Evolutionary conservation across 2,797 vertebrate genomes (phyloP), one percentile per base, ranked within the genome.

Genomic region (Sternarchorhynchus goeldii): DNA sequence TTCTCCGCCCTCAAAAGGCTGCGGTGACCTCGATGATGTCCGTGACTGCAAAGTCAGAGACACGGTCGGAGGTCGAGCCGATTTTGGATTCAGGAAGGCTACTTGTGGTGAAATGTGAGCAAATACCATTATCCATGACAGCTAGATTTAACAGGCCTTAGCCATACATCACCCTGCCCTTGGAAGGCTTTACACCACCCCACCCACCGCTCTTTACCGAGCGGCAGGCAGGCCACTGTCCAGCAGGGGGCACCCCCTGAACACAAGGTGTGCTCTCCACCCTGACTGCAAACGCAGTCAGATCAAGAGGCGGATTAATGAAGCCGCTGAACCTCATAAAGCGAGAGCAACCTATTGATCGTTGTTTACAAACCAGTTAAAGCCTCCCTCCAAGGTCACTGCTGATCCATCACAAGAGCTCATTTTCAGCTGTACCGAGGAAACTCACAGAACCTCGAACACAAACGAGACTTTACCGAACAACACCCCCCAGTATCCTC

Each of bases 341-440:
- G 75, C 71, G 34, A 29, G 34, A 80, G 59, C 72, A 79, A 73
- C 34, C 73, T 80, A 85, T 73, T 80, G 80, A 82, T 77, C 67
- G 39, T 20, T 17, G 68, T 82, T 83, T 83, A 77, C 62, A 36
- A 77, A 73, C 41, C 53, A 68, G 56, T 82, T 59, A 72, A 77
- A 72, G 29, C 18, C 32, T 67, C 25, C n/a, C 75, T 68, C 65
- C 57, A 59, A 58, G 68, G 67, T 50, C 50, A 57, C 29, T 32
- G 74, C 53, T 62, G 36, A 7, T 31, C 31, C 21, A 66, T 0
- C 0, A 36, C 14, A 62, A 64, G 29, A 70, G n/a, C 56, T 20
- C 6, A 75, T 39, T 75, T 34, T 29, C 1, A 39, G 45, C 14
- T 31, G 66, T 2, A 29, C 14, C 16, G 17, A 21, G 14, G 29